Percentiles rank a stretch among this genome's conserved stretches.
Conservation (phyloP, 2,888 invertebrate species). For the Dendrolimus pini region DNA sequence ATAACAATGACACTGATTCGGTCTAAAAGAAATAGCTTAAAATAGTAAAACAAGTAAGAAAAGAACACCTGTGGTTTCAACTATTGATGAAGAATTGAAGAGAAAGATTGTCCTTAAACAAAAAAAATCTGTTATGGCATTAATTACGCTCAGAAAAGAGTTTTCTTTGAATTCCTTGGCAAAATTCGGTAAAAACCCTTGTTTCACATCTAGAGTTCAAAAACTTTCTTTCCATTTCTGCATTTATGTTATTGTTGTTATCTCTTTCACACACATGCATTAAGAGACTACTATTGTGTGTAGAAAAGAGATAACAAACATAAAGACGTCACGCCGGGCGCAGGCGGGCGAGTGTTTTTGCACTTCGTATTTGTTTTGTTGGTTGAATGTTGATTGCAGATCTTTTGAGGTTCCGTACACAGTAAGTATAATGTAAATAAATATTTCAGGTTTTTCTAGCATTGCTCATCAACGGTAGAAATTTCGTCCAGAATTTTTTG, state of each 20-base stretch:
- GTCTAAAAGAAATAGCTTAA: too few relatives aligned
- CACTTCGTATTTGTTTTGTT: slow-evolving; percentile 73
- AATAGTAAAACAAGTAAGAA: too few relatives aligned
- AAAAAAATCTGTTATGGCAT: too few relatives aligned
- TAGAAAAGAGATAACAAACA: slow-evolving; percentile 59
- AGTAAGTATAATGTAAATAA: not conserved
- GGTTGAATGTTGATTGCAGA: slow-evolving; percentile 27
- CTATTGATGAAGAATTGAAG: too few relatives aligned
- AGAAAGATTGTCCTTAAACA: too few relatives aligned
- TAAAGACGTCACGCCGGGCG: slow-evolving; percentile 73
- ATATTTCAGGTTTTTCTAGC: too few relatives aligned
- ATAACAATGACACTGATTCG: too few relatives aligned
- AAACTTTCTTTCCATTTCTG: slow-evolving; percentile 68
- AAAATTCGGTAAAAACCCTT: slow-evolving; percentile 7
- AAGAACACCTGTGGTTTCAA: too few relatives aligned
- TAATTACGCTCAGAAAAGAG: too few relatives aligned
- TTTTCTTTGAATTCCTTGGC: too few relatives aligned
- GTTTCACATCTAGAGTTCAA: slow-evolving; percentile 63
- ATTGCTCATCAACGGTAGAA: too few relatives aligned
- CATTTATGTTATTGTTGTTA: slow-evolving; percentile 36
- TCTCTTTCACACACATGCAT: slow-evolving; percentile 40
- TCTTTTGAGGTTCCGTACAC: slow-evolving; percentile 13
- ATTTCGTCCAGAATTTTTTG: too few relatives aligned
- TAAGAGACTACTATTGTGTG: slow-evolving; percentile 26
- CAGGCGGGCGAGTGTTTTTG: slow-evolving; percentile 72